Evolutionary conservation across 2,888 invertebrate species (phyloP), one percentile per base, ranked within the genome.

Genomic region (Odontothrips loti): DNA sequence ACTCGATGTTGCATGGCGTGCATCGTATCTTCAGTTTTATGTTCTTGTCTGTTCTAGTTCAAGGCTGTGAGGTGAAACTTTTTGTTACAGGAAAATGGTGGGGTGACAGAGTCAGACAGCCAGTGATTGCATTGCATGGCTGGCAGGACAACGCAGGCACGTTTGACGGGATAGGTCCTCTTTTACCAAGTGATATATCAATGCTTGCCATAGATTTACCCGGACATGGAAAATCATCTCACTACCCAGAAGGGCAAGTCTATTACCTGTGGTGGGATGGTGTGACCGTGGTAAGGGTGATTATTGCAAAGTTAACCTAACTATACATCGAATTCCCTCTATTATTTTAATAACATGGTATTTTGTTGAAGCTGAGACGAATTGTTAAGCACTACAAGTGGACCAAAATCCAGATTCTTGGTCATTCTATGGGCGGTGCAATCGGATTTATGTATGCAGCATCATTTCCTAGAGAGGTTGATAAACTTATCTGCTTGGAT

Each of bases 121-220:
- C 95, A 12, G 90, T 96, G 82, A 88, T 96, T 82, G 94, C 94
- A 1, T 87, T 96, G 79, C 96, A 96, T 85, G 96, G 96, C 34
- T 96, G 96, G 96, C 95, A 95, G 87, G 96, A 96, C 87, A 96
- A 96, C 86, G 90, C 92, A 43, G 94, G 94, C 27, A 92, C 93
- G 17, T 96, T 95, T 89, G 96, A 96, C 87, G 90, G 90, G 75
- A 89, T 96, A 63, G 92, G 94, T 51, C 94, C 95, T 0, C 87
- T 93, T 3, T 87, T 96, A 23, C 90, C 91, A 6, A 86, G 90
- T 2, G 89, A 90, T 47, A 84, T 89, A 82, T 90, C 95, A 20
- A 87, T 95, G 80, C 89, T 95, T 75, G 93, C 93, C 85, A 91
- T 95, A 85, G 95, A 95, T 86, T 87, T 95, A 81, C 95, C 95